Evolutionary conservation across 1,140 invertebrate species (phyloP).

Genomic region (Leptopilina boulardi): DNA sequence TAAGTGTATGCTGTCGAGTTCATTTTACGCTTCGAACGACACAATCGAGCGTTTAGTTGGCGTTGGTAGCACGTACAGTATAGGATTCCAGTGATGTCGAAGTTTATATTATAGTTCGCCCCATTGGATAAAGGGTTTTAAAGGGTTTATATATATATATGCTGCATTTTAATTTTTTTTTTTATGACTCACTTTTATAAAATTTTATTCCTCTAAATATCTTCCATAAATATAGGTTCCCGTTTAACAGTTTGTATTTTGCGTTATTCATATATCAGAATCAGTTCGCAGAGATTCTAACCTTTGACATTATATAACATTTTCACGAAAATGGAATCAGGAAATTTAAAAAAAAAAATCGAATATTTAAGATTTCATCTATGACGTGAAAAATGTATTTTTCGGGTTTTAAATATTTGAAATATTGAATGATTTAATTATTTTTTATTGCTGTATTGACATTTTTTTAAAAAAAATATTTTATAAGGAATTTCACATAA

Average conservation of each 20-base stretch:
- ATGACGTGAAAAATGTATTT: too few species aligned
- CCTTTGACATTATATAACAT: neutral
- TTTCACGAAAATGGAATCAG: neutral
- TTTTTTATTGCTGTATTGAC: neutral
- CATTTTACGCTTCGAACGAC: constrained; percentile 25
- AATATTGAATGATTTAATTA: neutral
- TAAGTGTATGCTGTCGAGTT: constrained; percentile 19
- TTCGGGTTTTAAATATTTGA: too few species aligned
- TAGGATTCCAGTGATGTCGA: neutral
- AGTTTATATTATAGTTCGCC: constrained; percentile 19
- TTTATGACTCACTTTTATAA: neutral
- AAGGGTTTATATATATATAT: neutral
- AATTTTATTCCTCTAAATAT: constrained; percentile 2
- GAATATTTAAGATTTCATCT: too few species aligned
- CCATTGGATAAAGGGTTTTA: neutral
- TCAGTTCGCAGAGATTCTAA: too few species aligned
- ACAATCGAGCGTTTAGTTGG: constrained; percentile 14
- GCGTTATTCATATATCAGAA: neutral
- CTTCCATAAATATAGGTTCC: neutral
- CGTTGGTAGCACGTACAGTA: constrained; percentile 10
- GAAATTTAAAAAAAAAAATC: neutral
- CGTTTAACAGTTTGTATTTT: neutral
- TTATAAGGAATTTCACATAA: too few species aligned
- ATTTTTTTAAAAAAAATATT: too few species aligned
- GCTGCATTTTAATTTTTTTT: neutral